Percentiles rank a stretch among this genome's conserved stretches.
phyloP scores from a whole-genome alignment of 2,797 vertebrate species.

The Sebastes cheni region DNA sequence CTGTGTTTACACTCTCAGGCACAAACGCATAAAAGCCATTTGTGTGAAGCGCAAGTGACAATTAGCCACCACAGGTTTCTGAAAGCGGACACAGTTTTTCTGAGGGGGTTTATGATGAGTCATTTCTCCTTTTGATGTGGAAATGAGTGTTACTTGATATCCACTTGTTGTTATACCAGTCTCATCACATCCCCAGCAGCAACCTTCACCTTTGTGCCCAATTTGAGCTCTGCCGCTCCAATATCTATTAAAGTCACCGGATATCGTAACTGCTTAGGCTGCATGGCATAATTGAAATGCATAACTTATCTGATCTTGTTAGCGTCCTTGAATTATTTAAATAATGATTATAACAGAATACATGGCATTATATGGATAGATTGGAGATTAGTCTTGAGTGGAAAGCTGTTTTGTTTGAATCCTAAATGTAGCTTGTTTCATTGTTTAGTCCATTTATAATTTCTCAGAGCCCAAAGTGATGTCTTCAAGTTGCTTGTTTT shows the following conservation, averaged over 20 bases:
- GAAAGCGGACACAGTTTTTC: neutral
- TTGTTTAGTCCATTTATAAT: neutral
- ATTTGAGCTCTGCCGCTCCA: constrained; percentile 5
- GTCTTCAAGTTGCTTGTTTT: neutral
- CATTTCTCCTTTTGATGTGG: constrained; percentile 35
- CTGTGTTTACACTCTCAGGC: constrained; percentile 8
- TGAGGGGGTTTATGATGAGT: constrained; percentile 4
- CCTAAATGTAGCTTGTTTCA: neutral
- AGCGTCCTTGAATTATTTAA: neutral
- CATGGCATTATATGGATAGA: neutral
- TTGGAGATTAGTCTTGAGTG: neutral
- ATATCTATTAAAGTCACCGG: constrained; percentile 8
- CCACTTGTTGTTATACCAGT: constrained; percentile 19
- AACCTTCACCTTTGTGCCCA: constrained; percentile 7
- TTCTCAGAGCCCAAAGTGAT: neutral
- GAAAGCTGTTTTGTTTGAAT: neutral
- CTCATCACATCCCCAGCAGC: neutral
- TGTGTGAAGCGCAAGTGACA: neutral
- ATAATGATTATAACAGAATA: neutral
- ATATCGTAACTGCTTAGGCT: neutral
- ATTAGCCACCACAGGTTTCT: neutral
- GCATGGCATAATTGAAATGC: constrained; percentile 7
- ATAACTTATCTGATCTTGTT: constrained; percentile 1
- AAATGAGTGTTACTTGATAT: constrained; percentile 35
- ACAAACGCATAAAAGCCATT: neutral